These are phyloP conservation scores for Trachops cirrhosus DNA, from an alignment of 2,797 vertebrate genomes.

Conservation along the genomic window DNA sequence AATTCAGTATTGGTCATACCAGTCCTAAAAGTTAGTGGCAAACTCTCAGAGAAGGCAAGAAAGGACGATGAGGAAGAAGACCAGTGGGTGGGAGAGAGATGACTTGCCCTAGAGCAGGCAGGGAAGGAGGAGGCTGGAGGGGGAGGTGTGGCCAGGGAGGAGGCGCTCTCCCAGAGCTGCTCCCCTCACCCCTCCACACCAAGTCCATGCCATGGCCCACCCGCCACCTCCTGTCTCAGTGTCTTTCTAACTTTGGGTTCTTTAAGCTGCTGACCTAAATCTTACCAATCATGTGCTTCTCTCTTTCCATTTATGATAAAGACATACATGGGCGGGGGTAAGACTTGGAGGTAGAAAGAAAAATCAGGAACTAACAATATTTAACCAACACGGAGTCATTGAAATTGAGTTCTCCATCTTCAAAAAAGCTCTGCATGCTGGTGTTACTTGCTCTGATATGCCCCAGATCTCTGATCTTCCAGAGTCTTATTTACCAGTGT, in stretches of 20 bases:
- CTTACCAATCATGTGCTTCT: not conserved
- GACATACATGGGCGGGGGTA: not conserved
- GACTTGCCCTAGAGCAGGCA: accelerated
- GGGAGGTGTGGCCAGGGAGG: too few relatives aligned
- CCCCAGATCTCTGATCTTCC: not conserved
- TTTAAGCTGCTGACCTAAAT: not conserved
- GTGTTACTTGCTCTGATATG: not conserved
- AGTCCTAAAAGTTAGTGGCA: not conserved
- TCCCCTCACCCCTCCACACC: accelerated
- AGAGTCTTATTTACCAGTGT: not conserved
- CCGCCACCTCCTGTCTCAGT: accelerated
- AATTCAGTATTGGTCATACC: not conserved
- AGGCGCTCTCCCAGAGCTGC: not conserved
- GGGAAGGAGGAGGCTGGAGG: accelerated
- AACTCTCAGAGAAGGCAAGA: not conserved
- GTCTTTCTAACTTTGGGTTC: not conserved
- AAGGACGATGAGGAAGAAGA: not conserved
- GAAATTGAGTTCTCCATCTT: not conserved
- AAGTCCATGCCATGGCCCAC: too few relatives aligned
- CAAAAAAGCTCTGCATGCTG: not conserved
- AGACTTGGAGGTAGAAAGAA: not conserved
- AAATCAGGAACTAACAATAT: not conserved
- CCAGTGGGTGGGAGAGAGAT: accelerated
- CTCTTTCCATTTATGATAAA: not conserved
- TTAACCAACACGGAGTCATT: not conserved